Evolutionary conservation across 2,888 invertebrate genomes (phyloP), one percentile per base, ranked within the genome.

Genomic region (Iselma pallidipennis): DNA sequence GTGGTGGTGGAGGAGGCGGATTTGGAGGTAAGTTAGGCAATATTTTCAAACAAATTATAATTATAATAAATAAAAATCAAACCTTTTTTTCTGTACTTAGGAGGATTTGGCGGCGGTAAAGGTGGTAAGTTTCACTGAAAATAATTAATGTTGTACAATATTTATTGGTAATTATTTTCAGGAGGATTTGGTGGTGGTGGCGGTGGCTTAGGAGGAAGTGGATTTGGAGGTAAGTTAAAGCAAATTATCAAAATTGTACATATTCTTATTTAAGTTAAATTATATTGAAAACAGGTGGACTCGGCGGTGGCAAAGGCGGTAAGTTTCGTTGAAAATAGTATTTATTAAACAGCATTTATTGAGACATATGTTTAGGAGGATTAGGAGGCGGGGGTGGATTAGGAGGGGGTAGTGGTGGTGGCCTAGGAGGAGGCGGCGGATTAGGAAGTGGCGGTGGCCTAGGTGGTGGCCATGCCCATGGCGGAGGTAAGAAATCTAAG

Each of bases 131-230:
- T 23, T 10, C 14, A 0, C 10, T 33, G 0, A 6, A 51, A 51
- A 55, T 7, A 23, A 50, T 12, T n/a, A 23, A 10, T 31, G 55
- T 7, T 9, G 37, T 9, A 7, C 16, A 37, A 9, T 9, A 16
- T 4, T 37, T 2, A 37, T 37, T 16, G 16, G 16, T 9, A n/a
- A 37, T n/a, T n/a, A n/a, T n/a, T n/a, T n/a, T n/a, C n/a, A n/a
- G 59, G 59, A 7, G 55, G 60, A 29, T 9, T 14, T 12, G 55
- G 55, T 25, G 16, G 23, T 33, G 60, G 60, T 9, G 50, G 37
- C 6, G 60, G 60, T 7, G 12, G 25, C 12, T 48, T 33, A 26
- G 50, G 55, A 14, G 55, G 55, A 50, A 37, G 48, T 12, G 37
- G 16, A 2, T 49, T 45, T 48, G 9, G 42, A 4, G 42, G 42